Evolutionary conservation across 2,113 vertebrate species (phyloP), one percentile per base, ranked within the genome.

Genomic region (Neogale vison): DNA sequence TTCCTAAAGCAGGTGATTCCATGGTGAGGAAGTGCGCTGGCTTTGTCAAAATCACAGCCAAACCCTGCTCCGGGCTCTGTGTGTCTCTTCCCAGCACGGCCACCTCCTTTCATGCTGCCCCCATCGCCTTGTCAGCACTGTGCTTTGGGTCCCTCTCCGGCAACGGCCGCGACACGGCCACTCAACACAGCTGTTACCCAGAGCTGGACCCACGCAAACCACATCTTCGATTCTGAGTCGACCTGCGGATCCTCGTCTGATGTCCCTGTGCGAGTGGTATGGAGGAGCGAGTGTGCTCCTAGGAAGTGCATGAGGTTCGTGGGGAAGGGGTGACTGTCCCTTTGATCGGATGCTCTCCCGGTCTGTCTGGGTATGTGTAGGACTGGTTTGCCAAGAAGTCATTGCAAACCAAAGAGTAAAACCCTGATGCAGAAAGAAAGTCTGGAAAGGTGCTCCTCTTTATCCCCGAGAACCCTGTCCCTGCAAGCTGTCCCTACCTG

Each of bases 161-260:
- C 50, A 7, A 14, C 2, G 0, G 13, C 52, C 50, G 3, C n/a
- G 83, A 42, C 0, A 1, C 0, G 1, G 61, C 23, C 3, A 13
- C 24, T 34, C 34, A 47, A 24, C 72, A 11, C 4, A 18, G 6
- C 0, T 15, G 36, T 15, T 36, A 6, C 4, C 0, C 0, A 7
- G 92, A 71, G 31, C 11, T 21, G 47, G 34, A 20, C 47, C 24
- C 14, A 17, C 29, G 87, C 2, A 7, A 77, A 61, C 23, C 0
- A 0, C 45, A 69, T 59, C 61, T n/a, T 84, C 31, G 0, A 12
- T 6, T 42, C 36, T 17, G 50, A 81, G n/a, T 86, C 39, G 3
- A 7, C 63, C 47, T 23, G 50, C 1, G 21, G 42, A n/a, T 24
- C 57, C 86, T 29, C 31, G 0, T 13, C 36, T 23, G 96, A 57